phyloP scores from a whole-genome alignment of 2,888 invertebrate species.

The Heliconius erato region DNA sequence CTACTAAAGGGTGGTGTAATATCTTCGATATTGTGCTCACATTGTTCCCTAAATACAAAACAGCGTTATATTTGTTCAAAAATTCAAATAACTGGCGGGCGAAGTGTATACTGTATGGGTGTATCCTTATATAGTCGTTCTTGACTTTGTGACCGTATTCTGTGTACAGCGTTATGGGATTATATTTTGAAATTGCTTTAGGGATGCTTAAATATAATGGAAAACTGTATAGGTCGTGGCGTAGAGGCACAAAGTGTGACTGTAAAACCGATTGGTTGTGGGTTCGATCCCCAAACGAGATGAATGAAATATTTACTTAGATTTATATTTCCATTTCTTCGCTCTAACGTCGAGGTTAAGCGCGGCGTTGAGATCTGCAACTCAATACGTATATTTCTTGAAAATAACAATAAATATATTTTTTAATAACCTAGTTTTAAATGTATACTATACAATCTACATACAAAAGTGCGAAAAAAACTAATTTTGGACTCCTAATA shows the following conservation, averaged over 20 bases:
- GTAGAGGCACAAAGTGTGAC: too few relatives aligned
- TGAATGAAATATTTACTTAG: too few relatives aligned
- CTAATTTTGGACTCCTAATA: background rate
- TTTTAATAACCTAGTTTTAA: background rate
- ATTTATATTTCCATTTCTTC: too few relatives aligned
- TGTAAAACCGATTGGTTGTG: too few relatives aligned
- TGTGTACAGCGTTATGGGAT: background rate
- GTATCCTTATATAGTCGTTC: background rate
- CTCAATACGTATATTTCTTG: too few relatives aligned
- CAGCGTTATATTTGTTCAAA: conserved; percentile 44
- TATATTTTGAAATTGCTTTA: conserved; percentile 6
- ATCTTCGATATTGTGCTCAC: conserved; percentile 39
- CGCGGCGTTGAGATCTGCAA: too few relatives aligned
- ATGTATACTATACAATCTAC: background rate
- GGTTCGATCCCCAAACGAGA: too few relatives aligned
- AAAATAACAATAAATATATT: too few relatives aligned
- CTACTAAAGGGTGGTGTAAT: conserved; percentile 33
- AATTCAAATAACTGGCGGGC: conserved; percentile 45
- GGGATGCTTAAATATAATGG: background rate
- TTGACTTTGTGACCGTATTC: background rate
- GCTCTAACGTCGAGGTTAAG: too few relatives aligned
- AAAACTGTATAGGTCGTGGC: background rate
- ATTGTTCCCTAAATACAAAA: conserved; percentile 43
- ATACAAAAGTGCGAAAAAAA: background rate
- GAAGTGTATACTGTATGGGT: conserved; percentile 9